A percentile compares a stretch with the other conserved stretches of the same genome.
Evolutionary conservation across 2,797 vertebrate genomes (phyloP).

Genomic region (Trachops cirrhosus): DNA sequence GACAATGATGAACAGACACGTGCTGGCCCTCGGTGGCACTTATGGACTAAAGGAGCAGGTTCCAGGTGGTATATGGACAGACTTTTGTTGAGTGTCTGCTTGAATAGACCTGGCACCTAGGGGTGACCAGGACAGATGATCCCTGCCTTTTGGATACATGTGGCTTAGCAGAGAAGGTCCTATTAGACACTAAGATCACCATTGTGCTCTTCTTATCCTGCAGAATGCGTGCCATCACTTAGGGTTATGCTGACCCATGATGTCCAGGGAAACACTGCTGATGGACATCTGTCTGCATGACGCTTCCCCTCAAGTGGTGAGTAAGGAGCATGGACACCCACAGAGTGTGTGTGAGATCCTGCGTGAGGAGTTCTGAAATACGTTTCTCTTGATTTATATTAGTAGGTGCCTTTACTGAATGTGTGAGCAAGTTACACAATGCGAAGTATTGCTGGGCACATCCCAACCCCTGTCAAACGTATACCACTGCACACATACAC

Average conservation of each 20-base stretch:
- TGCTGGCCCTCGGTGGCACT: fast-evolving
- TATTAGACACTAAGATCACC: fast-evolving
- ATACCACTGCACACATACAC: fast-evolving
- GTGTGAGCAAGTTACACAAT: not conserved
- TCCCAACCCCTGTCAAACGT: not conserved
- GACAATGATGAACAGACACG: fast-evolving
- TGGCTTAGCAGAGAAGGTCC: not conserved
- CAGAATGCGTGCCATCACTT: fast-evolving
- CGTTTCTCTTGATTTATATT: fast-evolving
- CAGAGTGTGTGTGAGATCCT: fast-evolving
- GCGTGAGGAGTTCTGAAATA: fast-evolving
- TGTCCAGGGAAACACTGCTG: not conserved
- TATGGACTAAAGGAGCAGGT: not conserved
- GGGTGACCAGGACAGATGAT: too few relatives aligned
- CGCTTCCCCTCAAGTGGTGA: fast-evolving
- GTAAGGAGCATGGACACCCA: fast-evolving
- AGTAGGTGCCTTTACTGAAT: fast-evolving
- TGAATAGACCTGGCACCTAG: fast-evolving
- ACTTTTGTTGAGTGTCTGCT: not conserved
- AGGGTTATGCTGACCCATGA: not conserved
- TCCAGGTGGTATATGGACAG: not conserved
- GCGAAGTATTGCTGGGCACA: fast-evolving
- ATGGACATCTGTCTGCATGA: fast-evolving
- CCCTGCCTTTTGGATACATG: fast-evolving
- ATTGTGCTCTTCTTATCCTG: fast-evolving